Conservation (phyloP, 53 echinoderm and acorn worm species). For the Crossaster papposus region DNA sequence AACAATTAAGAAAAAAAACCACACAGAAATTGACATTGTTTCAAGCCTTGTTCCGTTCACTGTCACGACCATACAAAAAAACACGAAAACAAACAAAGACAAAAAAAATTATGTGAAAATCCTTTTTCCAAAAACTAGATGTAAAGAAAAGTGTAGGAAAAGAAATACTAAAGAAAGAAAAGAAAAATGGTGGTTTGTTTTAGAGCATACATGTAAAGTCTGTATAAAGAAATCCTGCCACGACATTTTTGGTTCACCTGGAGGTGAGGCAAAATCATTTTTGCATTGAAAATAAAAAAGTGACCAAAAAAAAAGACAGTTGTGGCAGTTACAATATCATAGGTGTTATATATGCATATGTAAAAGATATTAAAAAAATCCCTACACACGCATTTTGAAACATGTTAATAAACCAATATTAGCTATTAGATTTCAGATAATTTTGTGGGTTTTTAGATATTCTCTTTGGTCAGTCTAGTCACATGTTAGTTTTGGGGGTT, state of each 20-base stretch:
- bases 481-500: background rate
- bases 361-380: slow-evolving; percentile 16
- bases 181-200: slow-evolving; percentile 11
- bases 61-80: slow-evolving; percentile 21
- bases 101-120: slow-evolving; percentile 40
- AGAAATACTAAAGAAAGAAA: slow-evolving; percentile 10
- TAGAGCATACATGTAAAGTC: slow-evolving; percentile 7
- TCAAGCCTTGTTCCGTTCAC: slow-evolving; percentile 19
- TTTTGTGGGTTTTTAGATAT: slow-evolving; percentile 2
- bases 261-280: slow-evolving; percentile 46
- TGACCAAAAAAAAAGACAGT: slow-evolving; percentile 23
- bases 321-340: slow-evolving; percentile 30
- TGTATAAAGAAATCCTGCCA: slow-evolving; percentile 57
- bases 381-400: background rate
- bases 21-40: background rate
- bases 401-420: background rate
- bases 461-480: slow-evolving; percentile 2
- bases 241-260: slow-evolving; percentile 23
- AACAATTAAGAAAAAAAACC: slow-evolving; percentile 8
- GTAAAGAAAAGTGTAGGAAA: background rate
- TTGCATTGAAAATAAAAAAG: slow-evolving; percentile 41
- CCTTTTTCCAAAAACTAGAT: slow-evolving; percentile 26
- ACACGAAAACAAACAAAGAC: no score
- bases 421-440: slow-evolving; percentile 9
- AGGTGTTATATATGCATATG: slow-evolving; percentile 51